Base-by-base conservation (phyloP, 1,140 invertebrate species). In the Antheraea pernyi region DNA sequence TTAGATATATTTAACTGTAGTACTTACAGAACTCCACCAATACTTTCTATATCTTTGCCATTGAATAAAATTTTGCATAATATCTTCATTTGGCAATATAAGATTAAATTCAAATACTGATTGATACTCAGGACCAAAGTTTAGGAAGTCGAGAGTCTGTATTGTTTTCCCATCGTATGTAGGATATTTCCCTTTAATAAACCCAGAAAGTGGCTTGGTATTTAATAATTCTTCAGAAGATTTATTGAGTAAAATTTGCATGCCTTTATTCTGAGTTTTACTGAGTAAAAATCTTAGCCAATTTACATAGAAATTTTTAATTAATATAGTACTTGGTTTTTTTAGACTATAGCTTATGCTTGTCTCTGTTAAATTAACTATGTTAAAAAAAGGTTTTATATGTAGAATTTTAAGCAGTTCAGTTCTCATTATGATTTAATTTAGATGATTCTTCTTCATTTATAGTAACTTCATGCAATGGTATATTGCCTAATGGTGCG, bases 401-500 rank as follows among this genome's bases (percentile, higher is more conserved):
- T 77, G 78, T 59, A 89, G 58, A 59, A 90, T 66, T 68, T 77
- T 83, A 65, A 78, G 72, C 65, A 87, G 79, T 79, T 93, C 83
- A 79, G 85, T 79, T 80, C 91, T 76, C 95, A 91, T 89, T 83
- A 83, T 89, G 73, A 42, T 81, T 83, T 84, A 78, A 48, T 74
- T 79, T 71, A n/a, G 61, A 19, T 75, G 72, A 66, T 65, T 71
- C 68, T 72, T 81, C 70, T 67, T 89, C 73, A 80, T 93, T 81
- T 80, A 82, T 76, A 73, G 92, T 80, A 63, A 93, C 85, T 88
- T 94, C 87, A 83, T 95, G 93, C 53, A 96, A 85, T 3, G 95
- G 95, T 78, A 95, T 95, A 88, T 97, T 97, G 80, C 96, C 96
- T 19, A 95, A 95, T 22, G 98, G 98, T 22, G 97, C 96, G 13